Base-by-base conservation (phyloP, 2,888 invertebrate genomes). In the Acanthosepion lycidas region DNA sequence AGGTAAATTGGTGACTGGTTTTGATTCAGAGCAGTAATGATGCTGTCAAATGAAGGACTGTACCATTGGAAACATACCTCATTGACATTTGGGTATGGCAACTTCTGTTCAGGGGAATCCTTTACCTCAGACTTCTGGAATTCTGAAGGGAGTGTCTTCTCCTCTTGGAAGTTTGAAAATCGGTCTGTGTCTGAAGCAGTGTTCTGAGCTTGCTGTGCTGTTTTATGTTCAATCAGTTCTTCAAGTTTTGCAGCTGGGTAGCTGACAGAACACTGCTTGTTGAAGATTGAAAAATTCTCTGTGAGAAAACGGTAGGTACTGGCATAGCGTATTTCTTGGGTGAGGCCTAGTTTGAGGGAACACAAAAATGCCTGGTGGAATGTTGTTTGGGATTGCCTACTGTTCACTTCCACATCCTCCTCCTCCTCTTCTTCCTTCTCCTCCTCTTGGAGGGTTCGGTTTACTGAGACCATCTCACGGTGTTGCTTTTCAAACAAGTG, bases 61-160 rank as follows among this genome's bases (percentile, higher is more conserved):
- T 97, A 97, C 96, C 97, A 97, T 96, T 97, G 97, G 42, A 97
- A 94, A 23, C 96, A 96, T 49, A 97, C 95, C 95, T 97, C 97
- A 93, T 95, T 96, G 23, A 96, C 97, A 23, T 95, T 78, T 23
- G 96, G 96, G 42, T 95, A 95, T 26, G 96, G 95, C 23, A 97
- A 92, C 3, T 94, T n/a, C 94, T 96, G 96, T 94, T 96, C 96
- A 28, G 95, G 94, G 1, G 96, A 96, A 94, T 95, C 96, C 51
- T 95, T 94, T 9, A 95, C 94, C 8, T 96, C 95, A n/a, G 95
- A 95, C 51, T 95, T 94, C 23, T 95, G 95, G 20, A 96, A 96
- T 59, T 96, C 96, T 23, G 96, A 96, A 23, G 95, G 95, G 26
- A 96, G 96, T 15, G 95, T 94, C 51, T 94, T 95, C 20, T 94